Evolutionary conservation across 2,888 invertebrate genomes (phyloP).

Genomic region (Pachycephus smyrnensis): DNA sequence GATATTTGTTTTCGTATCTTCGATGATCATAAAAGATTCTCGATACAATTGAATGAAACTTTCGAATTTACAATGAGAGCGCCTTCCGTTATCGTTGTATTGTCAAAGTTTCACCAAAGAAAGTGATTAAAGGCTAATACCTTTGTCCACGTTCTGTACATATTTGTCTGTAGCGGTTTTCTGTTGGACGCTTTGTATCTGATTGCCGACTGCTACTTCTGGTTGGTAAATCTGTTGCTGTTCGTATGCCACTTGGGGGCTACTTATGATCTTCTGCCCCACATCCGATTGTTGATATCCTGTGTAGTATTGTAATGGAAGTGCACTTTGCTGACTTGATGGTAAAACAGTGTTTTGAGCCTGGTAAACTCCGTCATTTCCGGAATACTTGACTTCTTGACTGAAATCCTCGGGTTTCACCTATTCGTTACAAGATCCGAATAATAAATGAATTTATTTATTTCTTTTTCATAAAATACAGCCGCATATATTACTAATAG

Average conservation of each 20-base stretch:
- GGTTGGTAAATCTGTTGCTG: conserved; percentile 50
- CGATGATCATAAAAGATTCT: neutral
- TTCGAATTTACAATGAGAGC: neutral
- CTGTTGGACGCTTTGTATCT: conserved; percentile 52
- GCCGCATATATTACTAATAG: neutral
- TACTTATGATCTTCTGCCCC: conserved; percentile 25
- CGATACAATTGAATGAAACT: neutral
- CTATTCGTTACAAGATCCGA: neutral
- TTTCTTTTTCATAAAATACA: neutral
- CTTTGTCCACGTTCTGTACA: conserved; percentile 39
- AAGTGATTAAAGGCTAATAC: conserved; percentile 29
- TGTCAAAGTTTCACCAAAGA: neutral
- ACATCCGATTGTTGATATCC: conserved; percentile 39
- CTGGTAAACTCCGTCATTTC: conserved; percentile 42
- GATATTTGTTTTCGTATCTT: neutral
- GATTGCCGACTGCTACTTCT: conserved; percentile 55
- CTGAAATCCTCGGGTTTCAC: conserved; percentile 40
- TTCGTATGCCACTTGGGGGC: conserved; percentile 30
- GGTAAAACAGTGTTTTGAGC: conserved; percentile 22
- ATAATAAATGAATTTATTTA: neutral
- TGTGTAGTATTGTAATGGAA: conserved; percentile 31
- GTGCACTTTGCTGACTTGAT: conserved; percentile 26
- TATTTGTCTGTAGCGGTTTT: conserved; percentile 51
- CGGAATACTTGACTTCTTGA: conserved; percentile 41
- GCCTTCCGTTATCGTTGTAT: neutral